Percentiles rank a stretch among this genome's conserved stretches.
phyloP scores from a whole-genome alignment of 2,797 vertebrate genomes.

The Sparidentex hasta region DNA sequence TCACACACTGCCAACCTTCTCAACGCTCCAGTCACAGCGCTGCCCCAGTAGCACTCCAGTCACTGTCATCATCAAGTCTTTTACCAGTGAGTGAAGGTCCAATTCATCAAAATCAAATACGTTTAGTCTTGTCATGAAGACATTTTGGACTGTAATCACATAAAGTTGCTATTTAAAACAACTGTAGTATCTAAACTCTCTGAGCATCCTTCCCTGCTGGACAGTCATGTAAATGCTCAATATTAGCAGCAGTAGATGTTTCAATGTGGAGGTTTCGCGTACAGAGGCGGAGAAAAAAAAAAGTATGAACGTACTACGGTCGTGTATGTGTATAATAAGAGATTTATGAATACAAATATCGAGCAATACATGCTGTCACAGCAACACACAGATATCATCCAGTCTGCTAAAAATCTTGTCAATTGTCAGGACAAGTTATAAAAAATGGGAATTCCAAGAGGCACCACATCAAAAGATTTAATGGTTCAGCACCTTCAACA shows the following conservation, averaged over 20 bases:
- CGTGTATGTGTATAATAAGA: no score
- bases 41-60: constrained; percentile 33
- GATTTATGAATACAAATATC: not conserved
- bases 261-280: not conserved
- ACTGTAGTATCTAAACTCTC: not conserved
- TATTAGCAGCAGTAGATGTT: not conserved
- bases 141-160: constrained; percentile 24
- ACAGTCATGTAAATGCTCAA: not conserved
- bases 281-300: not conserved
- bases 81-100: constrained; percentile 21
- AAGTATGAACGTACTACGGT: not conserved
- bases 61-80: constrained; percentile 40
- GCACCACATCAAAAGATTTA: not conserved
- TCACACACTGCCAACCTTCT: constrained; percentile 54
- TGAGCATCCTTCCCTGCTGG: not conserved
- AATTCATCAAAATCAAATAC: constrained; percentile 56
- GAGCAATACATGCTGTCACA: not conserved
- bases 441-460: not conserved
- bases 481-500: not conserved
- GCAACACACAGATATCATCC: not conserved
- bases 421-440: not conserved
- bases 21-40: constrained; percentile 40
- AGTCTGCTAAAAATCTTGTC: not conserved
- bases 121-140: constrained; percentile 24
- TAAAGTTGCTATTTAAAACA: constrained; percentile 17